These are phyloP conservation scores for Acholoe squamosa DNA, from an alignment of 2,888 invertebrate genomes.

Conservation along the genomic window DNA sequence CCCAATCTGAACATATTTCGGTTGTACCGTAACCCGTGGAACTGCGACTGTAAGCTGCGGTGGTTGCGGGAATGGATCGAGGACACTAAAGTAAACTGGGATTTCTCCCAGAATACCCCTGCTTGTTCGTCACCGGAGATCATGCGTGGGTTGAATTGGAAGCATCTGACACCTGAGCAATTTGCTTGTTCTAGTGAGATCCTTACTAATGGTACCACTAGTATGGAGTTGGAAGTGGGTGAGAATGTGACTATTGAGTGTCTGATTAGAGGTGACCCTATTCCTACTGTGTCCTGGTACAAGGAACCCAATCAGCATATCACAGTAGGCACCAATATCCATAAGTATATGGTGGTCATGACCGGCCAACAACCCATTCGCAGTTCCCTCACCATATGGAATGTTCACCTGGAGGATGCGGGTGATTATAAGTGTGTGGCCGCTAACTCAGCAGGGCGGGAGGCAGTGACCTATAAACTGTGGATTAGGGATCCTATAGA, in stretches of 20 bases:
- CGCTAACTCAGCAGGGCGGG: constrained; percentile 68
- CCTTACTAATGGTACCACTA: constrained; percentile 65
- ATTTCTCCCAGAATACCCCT: constrained; percentile 69
- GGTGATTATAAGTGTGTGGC: constrained; percentile 70
- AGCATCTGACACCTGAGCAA: constrained; percentile 67
- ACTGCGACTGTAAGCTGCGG: constrained; percentile 71
- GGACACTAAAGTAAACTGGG: constrained; percentile 69
- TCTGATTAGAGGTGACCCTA: constrained; percentile 68
- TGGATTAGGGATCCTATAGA: constrained; percentile 59
- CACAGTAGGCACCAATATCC: constrained; percentile 11
- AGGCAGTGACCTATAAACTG: constrained; percentile 70
- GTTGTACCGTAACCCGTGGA: constrained; percentile 71
- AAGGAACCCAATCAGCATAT: constrained; percentile 46
- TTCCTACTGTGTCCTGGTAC: constrained; percentile 68
- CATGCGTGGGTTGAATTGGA: constrained; percentile 69
- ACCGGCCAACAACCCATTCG: constrained; percentile 22
- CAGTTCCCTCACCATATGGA: constrained; percentile 64
- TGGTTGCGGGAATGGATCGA: constrained; percentile 69
- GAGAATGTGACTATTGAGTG: constrained; percentile 69
- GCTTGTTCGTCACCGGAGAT: constrained; percentile 67
- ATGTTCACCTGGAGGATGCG: constrained; percentile 62
- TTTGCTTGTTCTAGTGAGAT: constrained; percentile 71
- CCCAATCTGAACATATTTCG: constrained; percentile 68
- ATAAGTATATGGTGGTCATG: constrained; percentile 6
- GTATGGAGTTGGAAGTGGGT: constrained; percentile 64